phyloP scores from a whole-genome alignment of 1,140 invertebrate species.

The Arion vulgaris region DNA sequence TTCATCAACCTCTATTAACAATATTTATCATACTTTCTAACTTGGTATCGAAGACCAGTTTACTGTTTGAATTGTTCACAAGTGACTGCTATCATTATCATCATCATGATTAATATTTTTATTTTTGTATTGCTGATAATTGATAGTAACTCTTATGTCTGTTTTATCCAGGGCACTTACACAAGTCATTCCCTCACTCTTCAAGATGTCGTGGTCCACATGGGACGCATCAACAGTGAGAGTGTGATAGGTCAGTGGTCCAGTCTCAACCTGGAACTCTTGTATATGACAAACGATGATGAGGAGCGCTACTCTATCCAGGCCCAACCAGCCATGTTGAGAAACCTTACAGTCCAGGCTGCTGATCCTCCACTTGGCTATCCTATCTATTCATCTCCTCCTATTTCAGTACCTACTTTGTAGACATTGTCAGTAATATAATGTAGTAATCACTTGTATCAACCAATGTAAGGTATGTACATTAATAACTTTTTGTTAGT shows the following conservation, averaged over 20 bases:
- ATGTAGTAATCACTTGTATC: not conserved
- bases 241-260: conserved; percentile 75
- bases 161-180: conserved; percentile 67
- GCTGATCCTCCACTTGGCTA: conserved; percentile 76
- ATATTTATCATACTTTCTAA: no score
- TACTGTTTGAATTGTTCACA: no score
- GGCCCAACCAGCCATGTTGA: conserved; percentile 74
- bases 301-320: conserved; percentile 77
- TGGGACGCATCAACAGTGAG: conserved; percentile 73
- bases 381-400: conserved; percentile 73
- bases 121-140: no score
- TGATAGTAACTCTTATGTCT: not conserved
- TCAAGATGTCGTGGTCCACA: conserved; percentile 68
- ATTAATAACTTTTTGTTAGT: no score
- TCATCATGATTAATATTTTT: no score
- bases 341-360: conserved; percentile 76
- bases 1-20: no score
- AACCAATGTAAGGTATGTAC: no score
- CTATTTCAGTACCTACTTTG: conserved; percentile 59
- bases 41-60: no score
- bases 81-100: no score
- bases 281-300: conserved; percentile 77
- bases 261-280: conserved; percentile 74
- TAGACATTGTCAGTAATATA: conserved; percentile 27
- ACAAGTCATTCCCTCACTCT: conserved; percentile 72